Evolutionary conservation across 2,888 invertebrate genomes (phyloP), one percentile per base, ranked within the genome.

Genomic region (Synanthedon tipuliformis): DNA sequence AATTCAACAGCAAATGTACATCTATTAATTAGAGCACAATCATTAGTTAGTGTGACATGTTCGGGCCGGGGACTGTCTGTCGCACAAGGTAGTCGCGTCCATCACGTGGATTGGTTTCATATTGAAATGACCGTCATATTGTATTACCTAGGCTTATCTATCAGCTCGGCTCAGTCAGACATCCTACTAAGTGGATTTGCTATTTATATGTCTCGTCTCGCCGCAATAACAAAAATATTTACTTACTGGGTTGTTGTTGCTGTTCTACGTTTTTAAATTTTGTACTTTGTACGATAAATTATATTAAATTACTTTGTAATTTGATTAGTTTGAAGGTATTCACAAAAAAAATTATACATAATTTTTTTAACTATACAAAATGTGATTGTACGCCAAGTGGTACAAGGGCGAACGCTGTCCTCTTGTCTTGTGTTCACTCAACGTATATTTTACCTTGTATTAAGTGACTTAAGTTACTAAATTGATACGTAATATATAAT

Each of bases 71-170:
- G 51, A 50, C 50, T 64, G 64, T 59, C 61, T 59, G 64, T 59
- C 56, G 66, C 57, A 13, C 27, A 23, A 23, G 16, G 23, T 16
- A 12, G n/a, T 12, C 56, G 61, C 68, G 66, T 78, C 71, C 75
- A 78, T 81, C 78, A 72, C 57, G 63, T 68, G 77, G 78, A 83
- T 84, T 81, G 81, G 75, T 69, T 77, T 73, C 72, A 75, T 73
- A 78, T 79, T 77, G 78, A 72, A 78, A 71, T 69, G 69, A 71
- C 69, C 69, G 60, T 60, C 64, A 66, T 64, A 67, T 70, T 75
- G 74, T 72, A 60, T 59, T 63, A 61, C 59, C 55, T 56, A 53
- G 57, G 65, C 62, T 69, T 71, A 70, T 71, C 68, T 69, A 63
- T 61, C 59, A 59, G 60, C 55, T 57, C 62, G 66, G 64, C 67